Conservation (phyloP, 2,113 vertebrate species). For the Cebidichthys violaceus region DNA sequence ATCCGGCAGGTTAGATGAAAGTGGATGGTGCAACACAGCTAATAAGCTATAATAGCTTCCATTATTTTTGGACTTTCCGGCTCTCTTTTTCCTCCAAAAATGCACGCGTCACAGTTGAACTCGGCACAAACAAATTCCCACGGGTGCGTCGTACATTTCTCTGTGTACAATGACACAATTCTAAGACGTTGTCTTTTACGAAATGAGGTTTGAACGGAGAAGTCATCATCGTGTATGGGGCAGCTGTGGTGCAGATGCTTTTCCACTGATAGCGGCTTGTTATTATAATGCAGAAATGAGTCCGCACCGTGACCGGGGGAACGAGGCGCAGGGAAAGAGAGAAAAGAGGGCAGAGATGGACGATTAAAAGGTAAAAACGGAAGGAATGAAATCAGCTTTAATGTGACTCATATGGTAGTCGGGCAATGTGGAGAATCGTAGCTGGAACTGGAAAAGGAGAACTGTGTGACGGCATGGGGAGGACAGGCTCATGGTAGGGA, state of each 20-base stretch:
- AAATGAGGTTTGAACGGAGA: background rate
- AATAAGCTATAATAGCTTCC: background rate
- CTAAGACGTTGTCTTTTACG: background rate
- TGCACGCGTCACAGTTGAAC: background rate
- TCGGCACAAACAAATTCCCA: background rate
- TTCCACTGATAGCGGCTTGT: too few species aligned
- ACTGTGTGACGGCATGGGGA: slow-evolving; percentile 24
- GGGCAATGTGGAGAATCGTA: slow-evolving; percentile 18
- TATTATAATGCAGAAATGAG: too few species aligned
- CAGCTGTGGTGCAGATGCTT: background rate
- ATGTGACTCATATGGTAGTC: slow-evolving; percentile 37
- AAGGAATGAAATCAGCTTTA: slow-evolving; percentile 28
- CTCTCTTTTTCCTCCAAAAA: too few species aligned
- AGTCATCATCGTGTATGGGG: background rate
- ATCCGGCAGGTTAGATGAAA: background rate
- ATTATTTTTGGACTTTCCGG: background rate
- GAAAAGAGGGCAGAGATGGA: background rate
- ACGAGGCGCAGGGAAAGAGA: background rate
- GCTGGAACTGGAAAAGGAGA: slow-evolving; percentile 32
- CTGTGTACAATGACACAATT: background rate
- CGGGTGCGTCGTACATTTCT: background rate
- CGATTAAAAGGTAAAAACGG: slow-evolving; percentile 1
- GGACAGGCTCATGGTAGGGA: background rate
- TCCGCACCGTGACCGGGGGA: too few species aligned
- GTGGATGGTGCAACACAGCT: background rate